These are phyloP conservation scores for Lacerta agilis DNA, from an alignment of 2,797 vertebrate species.

Conservation along the genomic window DNA sequence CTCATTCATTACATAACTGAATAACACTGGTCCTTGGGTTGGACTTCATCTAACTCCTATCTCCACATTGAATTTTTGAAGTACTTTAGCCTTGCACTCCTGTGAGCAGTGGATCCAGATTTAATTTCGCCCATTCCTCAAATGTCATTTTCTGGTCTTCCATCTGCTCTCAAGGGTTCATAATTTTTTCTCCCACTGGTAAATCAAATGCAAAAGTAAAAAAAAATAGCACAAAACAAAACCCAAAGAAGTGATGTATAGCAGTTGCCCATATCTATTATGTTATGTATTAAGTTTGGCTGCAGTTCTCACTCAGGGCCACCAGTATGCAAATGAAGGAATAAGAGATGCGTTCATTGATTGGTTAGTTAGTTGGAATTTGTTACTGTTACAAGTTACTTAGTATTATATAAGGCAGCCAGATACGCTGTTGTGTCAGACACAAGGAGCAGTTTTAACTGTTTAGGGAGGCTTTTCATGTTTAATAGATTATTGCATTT, in stretches of 20 bases:
- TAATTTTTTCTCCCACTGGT: not conserved
- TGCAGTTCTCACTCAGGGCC: too few species aligned
- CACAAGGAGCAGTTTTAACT: too few species aligned
- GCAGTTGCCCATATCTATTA: not conserved
- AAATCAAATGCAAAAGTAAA: not conserved
- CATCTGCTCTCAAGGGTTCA: not conserved
- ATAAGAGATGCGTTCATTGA: too few species aligned
- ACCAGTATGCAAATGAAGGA: too few species aligned
- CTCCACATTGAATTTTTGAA: constrained; percentile 1
- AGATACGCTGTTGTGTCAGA: too few species aligned
- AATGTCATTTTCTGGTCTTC: not conserved
- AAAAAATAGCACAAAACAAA: too few species aligned
- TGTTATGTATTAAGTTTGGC: too few species aligned
- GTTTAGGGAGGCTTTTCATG: too few species aligned
- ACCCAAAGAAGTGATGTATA: not conserved
- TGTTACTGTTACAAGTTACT: too few species aligned
- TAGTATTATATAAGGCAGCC: too few species aligned
- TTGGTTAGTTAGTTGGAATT: too few species aligned
- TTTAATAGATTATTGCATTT: too few species aligned
- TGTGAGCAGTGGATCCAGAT: not conserved
- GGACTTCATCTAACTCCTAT: not conserved
- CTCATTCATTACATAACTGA: not conserved
- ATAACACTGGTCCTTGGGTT: not conserved
- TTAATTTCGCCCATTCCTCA: constrained; percentile 1
- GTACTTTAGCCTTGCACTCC: not conserved